Percentiles rank a stretch among this genome's conserved stretches.
Evolutionary conservation across 2,113 vertebrate species (phyloP).

Genomic region (Oncorhynchus gorbuscha): DNA sequence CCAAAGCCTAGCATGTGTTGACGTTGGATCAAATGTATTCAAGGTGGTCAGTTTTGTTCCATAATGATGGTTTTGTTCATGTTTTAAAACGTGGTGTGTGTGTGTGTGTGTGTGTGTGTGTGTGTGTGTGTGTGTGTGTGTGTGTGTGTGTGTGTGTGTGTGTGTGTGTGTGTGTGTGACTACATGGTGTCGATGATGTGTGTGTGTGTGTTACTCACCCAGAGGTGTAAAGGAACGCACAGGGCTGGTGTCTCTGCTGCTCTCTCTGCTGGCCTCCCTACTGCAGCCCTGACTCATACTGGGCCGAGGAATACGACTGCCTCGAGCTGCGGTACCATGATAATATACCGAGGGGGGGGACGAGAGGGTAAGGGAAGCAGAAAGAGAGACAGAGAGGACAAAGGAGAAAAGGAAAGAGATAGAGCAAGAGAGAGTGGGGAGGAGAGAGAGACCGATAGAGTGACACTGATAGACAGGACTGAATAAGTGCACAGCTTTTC

Average conservation of each 20-base stretch:
- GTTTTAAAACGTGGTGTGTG: no score
- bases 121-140: no score
- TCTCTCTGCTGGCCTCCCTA: conserved; percentile 96
- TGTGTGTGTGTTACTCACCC: conserved; percentile 78
- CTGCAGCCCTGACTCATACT: conserved; percentile 99
- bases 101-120: no score
- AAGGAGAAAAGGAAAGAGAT: neutral
- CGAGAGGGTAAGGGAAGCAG: conserved; percentile 6
- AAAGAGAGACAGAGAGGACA: no score
- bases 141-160: no score
- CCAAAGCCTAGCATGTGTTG: no score
- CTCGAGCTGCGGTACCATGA: conserved; percentile 77
- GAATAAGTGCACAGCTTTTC: conserved; percentile 13
- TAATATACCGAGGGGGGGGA: conserved; percentile 1
- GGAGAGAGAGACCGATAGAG: conserved; percentile 25
- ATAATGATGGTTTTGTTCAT: no score
- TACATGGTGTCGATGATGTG: no score
- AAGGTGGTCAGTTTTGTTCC: no score
- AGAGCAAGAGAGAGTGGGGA: no score
- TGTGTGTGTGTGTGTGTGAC: no score
- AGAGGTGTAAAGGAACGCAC: conserved; percentile 94
- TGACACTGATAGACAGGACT: conserved; percentile 23
- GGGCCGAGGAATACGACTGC: conserved; percentile 97
- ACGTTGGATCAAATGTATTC: no score
- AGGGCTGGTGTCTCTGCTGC: conserved; percentile 97